Conservation (phyloP, 2,888 invertebrate species). For the Odontocolon sp. region DNA sequence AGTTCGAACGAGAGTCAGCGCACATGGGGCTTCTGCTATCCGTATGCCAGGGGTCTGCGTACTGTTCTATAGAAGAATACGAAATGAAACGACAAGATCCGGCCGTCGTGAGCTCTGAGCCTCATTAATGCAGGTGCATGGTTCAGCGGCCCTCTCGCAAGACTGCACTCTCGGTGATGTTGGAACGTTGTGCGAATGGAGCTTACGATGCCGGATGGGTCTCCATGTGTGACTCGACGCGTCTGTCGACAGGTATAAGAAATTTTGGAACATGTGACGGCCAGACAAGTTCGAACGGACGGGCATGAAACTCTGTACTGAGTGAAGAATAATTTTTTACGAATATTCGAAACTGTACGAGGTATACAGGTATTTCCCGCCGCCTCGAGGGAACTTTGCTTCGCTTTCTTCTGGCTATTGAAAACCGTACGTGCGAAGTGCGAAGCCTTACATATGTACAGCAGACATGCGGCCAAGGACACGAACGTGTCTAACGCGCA, state of each 20-base stretch:
- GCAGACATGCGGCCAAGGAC: slow-evolving; percentile 17
- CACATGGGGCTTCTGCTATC: slow-evolving; percentile 43
- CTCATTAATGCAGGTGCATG: slow-evolving; percentile 74
- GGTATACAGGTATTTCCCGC: not conserved
- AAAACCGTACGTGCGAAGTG: slow-evolving; percentile 20
- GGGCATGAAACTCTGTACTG: not conserved
- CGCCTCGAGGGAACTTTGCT: no score
- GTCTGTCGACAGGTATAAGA: slow-evolving; percentile 67
- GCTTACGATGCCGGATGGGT: slow-evolving; percentile 1
- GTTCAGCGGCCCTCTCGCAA: slow-evolving; percentile 47
- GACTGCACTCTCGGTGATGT: slow-evolving; percentile 51
- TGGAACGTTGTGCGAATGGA: not conserved
- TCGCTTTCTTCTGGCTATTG: not conserved
- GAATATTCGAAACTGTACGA: not conserved
- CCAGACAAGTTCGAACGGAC: slow-evolving; percentile 60
- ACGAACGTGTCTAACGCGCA: not conserved
- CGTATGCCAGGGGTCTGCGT: slow-evolving; percentile 34
- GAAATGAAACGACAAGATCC: not conserved
- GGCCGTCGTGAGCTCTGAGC: slow-evolving; percentile 17
- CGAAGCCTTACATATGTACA: not conserved
- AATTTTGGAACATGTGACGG: slow-evolving; percentile 71
- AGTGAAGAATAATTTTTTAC: not conserved
- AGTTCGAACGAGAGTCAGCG: not conserved
- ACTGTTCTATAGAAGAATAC: slow-evolving; percentile 4
- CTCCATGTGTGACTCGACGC: slow-evolving; percentile 69